A percentile compares a stretch with the other conserved stretches of the same genome.
phyloP scores from a whole-genome alignment of 2,797 vertebrate genomes.

The Chloroceryle inda region DNA sequence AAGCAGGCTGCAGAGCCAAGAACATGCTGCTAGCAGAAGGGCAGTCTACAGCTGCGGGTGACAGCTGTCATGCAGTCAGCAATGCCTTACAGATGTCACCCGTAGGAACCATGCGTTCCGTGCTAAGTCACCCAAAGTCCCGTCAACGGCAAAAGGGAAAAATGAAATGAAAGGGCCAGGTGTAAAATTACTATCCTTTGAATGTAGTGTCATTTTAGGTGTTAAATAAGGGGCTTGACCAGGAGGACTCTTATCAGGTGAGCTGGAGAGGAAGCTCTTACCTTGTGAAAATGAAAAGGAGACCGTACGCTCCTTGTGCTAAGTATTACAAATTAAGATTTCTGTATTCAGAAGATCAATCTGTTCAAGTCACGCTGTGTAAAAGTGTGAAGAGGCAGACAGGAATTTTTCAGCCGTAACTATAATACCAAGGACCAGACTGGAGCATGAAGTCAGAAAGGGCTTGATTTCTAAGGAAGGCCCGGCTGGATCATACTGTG shows the following conservation, averaged over 20 bases:
- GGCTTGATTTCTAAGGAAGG: conserved; percentile 61
- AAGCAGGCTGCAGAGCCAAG: conserved; percentile 69
- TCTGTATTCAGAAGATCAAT: conserved; percentile 66
- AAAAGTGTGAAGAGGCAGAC: conserved; percentile 65
- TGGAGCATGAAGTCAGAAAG: conserved; percentile 73
- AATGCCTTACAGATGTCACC: conserved; percentile 39
- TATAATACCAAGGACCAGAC: conserved; percentile 59
- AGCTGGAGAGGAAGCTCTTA: conserved; percentile 47
- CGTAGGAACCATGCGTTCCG: conserved; percentile 47
- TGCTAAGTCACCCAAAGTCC: conserved; percentile 42
- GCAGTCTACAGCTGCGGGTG: conserved; percentile 62
- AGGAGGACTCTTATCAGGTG: not conserved
- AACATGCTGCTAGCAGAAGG: conserved; percentile 73
- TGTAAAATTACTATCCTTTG: not conserved
- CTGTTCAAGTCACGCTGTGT: conserved; percentile 66
- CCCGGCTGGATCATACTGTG: conserved; percentile 53
- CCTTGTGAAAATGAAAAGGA: conserved; percentile 33
- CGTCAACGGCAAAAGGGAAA: not conserved
- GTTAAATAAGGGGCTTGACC: conserved; percentile 43
- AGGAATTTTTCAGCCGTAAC: conserved; percentile 36
- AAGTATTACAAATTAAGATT: conserved; percentile 43
- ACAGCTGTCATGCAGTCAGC: conserved; percentile 70
- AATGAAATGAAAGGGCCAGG: conserved; percentile 35
- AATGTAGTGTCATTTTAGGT: conserved; percentile 51
- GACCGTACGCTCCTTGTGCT: conserved; percentile 10